Evolutionary conservation across 2,113 vertebrate genomes (phyloP).

Genomic region (Saimiri boliviensis): DNA sequence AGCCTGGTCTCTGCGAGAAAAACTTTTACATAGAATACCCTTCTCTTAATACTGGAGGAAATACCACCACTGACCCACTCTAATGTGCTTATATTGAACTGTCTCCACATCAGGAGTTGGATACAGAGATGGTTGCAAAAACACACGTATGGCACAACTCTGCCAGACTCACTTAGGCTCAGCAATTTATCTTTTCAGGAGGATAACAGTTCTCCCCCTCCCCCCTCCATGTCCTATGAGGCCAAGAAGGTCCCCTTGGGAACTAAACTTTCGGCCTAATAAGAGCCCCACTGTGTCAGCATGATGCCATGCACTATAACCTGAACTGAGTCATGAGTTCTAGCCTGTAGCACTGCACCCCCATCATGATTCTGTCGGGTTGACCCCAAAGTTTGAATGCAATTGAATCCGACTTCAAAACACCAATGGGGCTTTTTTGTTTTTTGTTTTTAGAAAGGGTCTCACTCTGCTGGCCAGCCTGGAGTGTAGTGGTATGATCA

Average conservation of each 20-base stretch:
- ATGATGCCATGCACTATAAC: neutral
- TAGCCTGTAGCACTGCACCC: neutral
- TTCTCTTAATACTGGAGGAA: neutral
- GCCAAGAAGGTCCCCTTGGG: neutral
- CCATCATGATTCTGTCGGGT: neutral
- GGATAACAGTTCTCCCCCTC: neutral
- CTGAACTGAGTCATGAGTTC: neutral
- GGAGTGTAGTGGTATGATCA: neutral
- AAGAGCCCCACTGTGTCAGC: neutral
- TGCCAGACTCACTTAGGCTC: neutral
- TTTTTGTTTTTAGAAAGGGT: neutral
- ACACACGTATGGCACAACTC: neutral
- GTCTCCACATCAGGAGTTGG: neutral
- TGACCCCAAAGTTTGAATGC: conserved; percentile 12
- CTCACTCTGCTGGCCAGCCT: neutral
- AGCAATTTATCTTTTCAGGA: neutral
- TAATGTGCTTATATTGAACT: neutral
- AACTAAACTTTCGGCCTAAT: neutral
- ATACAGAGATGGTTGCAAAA: neutral
- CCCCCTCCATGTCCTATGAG: neutral
- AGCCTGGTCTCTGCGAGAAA: neutral
- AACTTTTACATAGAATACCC: neutral
- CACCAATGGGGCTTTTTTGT: no score
- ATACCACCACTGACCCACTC: neutral
- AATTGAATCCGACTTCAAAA: neutral